A percentile compares a stretch with the other conserved stretches of the same genome.
Evolutionary conservation across 2,113 vertebrate species (phyloP).

Genomic region (Sapajus apella): DNA sequence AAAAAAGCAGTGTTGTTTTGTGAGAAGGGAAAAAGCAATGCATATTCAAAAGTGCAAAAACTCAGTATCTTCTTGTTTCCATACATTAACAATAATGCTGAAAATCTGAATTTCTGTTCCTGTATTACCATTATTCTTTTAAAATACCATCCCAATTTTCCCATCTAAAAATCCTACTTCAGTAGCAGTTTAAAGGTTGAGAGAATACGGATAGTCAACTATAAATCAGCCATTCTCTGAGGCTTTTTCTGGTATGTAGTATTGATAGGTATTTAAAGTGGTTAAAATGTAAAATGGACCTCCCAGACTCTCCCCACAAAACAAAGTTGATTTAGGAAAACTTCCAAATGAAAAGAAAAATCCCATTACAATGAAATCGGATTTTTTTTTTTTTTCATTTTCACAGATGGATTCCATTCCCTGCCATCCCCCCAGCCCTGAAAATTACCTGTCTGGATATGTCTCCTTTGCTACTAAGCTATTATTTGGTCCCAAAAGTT

Average conservation of each 20-base stretch:
- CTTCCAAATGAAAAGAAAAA: conserved; percentile 11
- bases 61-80: not conserved
- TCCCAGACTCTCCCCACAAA: not conserved
- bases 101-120: conserved; percentile 36
- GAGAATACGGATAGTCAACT: conserved; percentile 10
- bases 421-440: not conserved
- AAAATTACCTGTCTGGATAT: conserved; percentile 91
- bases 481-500: conserved; percentile 92
- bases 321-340: conserved; percentile 7
- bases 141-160: conserved; percentile 24
- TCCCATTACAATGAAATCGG: not conserved
- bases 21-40: conserved; percentile 41
- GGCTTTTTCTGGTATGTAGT: not conserved
- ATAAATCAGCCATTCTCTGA: conserved; percentile 16
- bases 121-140: conserved; percentile 15
- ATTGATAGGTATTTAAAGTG: not conserved
- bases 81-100: not conserved
- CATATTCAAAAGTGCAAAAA: conserved; percentile 33
- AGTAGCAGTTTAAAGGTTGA: conserved; percentile 19
- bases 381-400: not conserved
- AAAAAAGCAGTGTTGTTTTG: conserved; percentile 7
- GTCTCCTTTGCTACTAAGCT: conserved; percentile 88
- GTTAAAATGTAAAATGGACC: conserved; percentile 14
- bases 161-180: not conserved
- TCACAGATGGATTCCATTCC: not conserved